Base-by-base conservation (phyloP, 2,113 vertebrate genomes). In the Phylloscopus whistleri region DNA sequence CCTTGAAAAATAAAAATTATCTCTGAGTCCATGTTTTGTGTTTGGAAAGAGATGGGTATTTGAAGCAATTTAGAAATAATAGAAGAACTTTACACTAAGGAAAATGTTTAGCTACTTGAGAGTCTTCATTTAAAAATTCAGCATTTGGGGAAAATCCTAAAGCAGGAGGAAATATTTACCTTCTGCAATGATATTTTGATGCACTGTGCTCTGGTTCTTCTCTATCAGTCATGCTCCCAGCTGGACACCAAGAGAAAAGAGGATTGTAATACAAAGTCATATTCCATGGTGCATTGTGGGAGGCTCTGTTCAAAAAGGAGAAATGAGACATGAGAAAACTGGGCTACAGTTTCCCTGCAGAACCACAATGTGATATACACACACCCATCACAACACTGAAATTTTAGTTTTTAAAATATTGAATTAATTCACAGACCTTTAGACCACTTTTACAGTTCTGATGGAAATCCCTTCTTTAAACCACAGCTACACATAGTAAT, bases 1-100 rank as follows among this genome's bases (percentile, higher is more conserved):
- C 66, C 78, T 82, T 88, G 89, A 94, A 95, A 94, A 87, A 60
- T 37, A 52, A 41, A 53, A 64, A 76, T 66, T 68, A 85, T 76
- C 89, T 8, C 37, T 87, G 13, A 41, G 41, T 41, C 41, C 41
- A 2, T 75, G 44, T 87, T 87, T 78, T 94, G 74, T 52, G 73
- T 93, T 79, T 85, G 66, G 41, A 85, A 76, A 90, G 30, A 76
- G 10, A 63, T 0, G 1, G 28, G 17, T 75, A 43, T 39, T 70
- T 78, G 19, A 48, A 68, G 21, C 2, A 5, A 37, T 82, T 86
- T 49, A 59, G 56, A 93, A 91, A 87, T 11, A 84, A 55, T 1
- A 73, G 33, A 77, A 77, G 62, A 78, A 37, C 11, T 59, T 66
- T 26, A 28, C 24, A 72, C 48, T 44, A 67, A 75, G 22, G 48